These are phyloP conservation scores for Ridgeia piscesae DNA, from an alignment of 1,140 invertebrate species.

Conservation along the genomic window DNA sequence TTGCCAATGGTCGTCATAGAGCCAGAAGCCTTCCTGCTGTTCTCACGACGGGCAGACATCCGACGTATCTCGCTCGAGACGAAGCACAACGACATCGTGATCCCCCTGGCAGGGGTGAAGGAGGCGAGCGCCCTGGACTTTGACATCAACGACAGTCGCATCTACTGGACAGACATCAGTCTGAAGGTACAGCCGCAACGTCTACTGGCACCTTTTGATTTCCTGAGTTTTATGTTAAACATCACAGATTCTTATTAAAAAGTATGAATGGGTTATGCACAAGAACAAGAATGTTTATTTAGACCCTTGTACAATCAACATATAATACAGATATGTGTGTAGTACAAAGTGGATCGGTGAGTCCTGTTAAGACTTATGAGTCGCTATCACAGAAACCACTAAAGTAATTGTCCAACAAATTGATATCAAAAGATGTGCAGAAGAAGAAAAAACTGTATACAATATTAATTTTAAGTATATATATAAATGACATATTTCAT, in stretches of 20 bases:
- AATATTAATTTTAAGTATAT: too few relatives aligned
- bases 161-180: constrained; percentile 90
- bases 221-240: not conserved
- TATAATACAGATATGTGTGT: too few relatives aligned
- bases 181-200: constrained; percentile 54
- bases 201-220: not conserved
- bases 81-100: constrained; percentile 79
- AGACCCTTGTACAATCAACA: too few relatives aligned
- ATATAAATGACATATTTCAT: too few relatives aligned
- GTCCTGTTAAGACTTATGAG: too few relatives aligned
- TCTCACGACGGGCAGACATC: constrained; percentile 80
- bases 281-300: too few relatives aligned
- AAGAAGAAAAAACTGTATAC: too few relatives aligned
- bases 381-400: too few relatives aligned
- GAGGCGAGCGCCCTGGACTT: constrained; percentile 89
- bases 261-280: not conserved
- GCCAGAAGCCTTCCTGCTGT: constrained; percentile 85
- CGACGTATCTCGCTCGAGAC: constrained; percentile 63
- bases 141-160: constrained; percentile 78
- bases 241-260: not conserved
- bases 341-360: too few relatives aligned
- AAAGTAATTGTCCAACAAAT: too few relatives aligned
- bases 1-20: constrained; percentile 75
- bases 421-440: too few relatives aligned
- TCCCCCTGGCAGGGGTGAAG: constrained; percentile 69